Conservation (phyloP, 2,888 invertebrate genomes). For the Coelinius sp. region DNA sequence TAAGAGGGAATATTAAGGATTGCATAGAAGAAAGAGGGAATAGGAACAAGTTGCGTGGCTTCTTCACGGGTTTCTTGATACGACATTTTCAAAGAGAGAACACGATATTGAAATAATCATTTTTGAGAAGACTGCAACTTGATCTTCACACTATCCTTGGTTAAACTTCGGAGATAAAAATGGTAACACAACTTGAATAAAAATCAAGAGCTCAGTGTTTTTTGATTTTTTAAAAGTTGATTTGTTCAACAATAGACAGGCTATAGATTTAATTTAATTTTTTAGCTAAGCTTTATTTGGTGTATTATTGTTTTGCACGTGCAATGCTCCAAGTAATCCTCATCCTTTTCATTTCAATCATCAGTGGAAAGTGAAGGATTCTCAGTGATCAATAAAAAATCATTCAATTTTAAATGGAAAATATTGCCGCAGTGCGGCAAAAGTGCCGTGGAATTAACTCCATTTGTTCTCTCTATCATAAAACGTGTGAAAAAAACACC, state of each 20-base stretch:
- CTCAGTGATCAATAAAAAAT: slow-evolving; percentile 8
- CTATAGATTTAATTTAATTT: neutral
- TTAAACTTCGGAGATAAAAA: slow-evolving; percentile 7
- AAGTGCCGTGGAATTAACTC: slow-evolving; percentile 13
- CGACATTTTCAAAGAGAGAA: slow-evolving; percentile 27
- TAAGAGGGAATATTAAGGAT: neutral
- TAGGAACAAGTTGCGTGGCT: neutral
- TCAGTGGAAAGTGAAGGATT: neutral
- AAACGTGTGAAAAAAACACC: too few species aligned
- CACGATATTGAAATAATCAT: slow-evolving; percentile 7
- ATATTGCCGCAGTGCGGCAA: slow-evolving; percentile 28
- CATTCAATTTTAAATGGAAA: too few species aligned
- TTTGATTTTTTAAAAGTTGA: neutral
- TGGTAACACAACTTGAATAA: neutral
- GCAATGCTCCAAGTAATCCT: neutral
- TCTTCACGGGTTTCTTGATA: slow-evolving; percentile 11
- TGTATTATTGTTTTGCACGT: slow-evolving; percentile 9
- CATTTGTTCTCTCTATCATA: neutral
- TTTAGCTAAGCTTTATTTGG: neutral
- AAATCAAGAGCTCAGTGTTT: neutral
- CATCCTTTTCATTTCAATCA: neutral
- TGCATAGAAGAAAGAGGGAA: neutral
- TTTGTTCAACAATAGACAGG: neutral
- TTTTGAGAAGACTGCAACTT: neutral
- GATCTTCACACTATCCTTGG: neutral